Percentiles rank a stretch among this genome's conserved stretches.
Evolutionary conservation across 2,113 vertebrate genomes (phyloP).

Genomic region (Hassar affinis): DNA sequence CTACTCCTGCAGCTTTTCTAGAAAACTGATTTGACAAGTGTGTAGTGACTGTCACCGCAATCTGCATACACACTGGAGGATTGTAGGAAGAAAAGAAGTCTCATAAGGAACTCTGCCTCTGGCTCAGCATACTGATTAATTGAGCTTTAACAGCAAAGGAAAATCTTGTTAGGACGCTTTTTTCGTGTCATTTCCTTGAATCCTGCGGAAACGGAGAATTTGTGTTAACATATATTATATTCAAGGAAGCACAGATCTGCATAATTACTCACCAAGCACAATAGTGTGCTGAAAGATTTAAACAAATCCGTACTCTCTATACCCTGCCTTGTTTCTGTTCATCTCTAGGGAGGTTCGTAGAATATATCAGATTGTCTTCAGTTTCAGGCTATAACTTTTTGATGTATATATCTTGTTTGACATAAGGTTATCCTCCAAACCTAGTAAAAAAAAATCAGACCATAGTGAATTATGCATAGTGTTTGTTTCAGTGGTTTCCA

Average conservation of each 20-base stretch:
- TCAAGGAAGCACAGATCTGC: neutral
- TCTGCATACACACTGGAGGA: neutral
- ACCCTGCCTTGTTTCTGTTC: neutral
- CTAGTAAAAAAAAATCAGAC: slow-evolving; percentile 7
- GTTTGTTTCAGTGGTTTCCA: slow-evolving; percentile 28
- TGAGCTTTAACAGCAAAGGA: neutral
- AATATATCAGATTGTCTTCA: neutral
- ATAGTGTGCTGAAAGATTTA: slow-evolving; percentile 11
- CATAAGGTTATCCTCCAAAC: slow-evolving; percentile 1
- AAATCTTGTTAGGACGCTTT: slow-evolving; percentile 13
- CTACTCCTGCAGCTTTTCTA: neutral
- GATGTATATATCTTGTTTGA: neutral
- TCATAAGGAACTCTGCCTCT: neutral
- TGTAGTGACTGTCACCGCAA: slow-evolving; percentile 8
- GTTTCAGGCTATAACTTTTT: neutral
- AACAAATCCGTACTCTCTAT: neutral
- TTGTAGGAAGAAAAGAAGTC: neutral
- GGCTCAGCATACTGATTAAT: slow-evolving; percentile 7
- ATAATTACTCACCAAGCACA: slow-evolving; percentile 9
- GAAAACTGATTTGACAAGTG: neutral
- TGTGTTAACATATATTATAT: slow-evolving; percentile 13
- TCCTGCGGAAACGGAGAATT: slow-evolving; percentile 9
- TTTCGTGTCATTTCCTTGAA: slow-evolving; percentile 3
- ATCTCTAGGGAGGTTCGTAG: neutral
- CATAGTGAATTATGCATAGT: slow-evolving; percentile 22